These are phyloP conservation scores for Novumbra hubbsi DNA, from an alignment of 2,797 vertebrate species.

Conservation along the genomic window DNA sequence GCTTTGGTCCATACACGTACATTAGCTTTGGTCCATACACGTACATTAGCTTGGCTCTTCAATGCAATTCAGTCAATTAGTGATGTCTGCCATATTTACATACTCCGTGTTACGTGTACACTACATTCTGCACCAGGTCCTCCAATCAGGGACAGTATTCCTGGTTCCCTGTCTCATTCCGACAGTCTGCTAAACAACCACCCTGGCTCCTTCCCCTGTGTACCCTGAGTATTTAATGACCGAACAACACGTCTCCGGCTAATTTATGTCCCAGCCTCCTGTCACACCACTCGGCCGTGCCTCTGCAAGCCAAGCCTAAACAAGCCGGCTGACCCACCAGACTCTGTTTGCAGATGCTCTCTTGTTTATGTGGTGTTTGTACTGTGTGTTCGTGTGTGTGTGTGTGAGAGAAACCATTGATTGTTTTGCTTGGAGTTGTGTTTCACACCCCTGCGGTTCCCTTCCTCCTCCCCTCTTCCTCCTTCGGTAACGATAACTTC, in stretches of 20 bases:
- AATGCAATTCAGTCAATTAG: background rate
- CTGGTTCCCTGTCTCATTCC: conserved; percentile 10
- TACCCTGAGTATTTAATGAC: conserved; percentile 16
- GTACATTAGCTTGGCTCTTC: no score
- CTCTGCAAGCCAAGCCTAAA: conserved; percentile 11
- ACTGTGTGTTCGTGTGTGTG: conserved; percentile 19
- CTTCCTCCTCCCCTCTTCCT: background rate
- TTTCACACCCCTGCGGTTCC: conserved; percentile 48
- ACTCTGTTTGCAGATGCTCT: conserved; percentile 47
- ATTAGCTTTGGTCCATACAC: background rate
- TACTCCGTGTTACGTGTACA: background rate
- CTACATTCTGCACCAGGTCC: background rate
- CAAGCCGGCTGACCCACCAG: conserved; percentile 17
- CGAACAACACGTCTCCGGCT: conserved; percentile 30
- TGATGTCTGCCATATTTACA: background rate
- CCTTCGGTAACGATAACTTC: background rate
- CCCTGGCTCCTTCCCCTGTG: conserved; percentile 2
- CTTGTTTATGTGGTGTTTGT: conserved; percentile 22
- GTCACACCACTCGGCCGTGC: conserved; percentile 25
- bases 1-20: background rate
- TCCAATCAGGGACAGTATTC: background rate
- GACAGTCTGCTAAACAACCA: conserved; percentile 8
- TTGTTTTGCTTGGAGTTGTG: conserved; percentile 48
- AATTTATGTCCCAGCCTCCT: conserved; percentile 33
- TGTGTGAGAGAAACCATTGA: conserved; percentile 9